A percentile compares a stretch with the other conserved stretches of the same genome.
phyloP scores from a whole-genome alignment of 2,888 invertebrate species.

The Andrena bicolor region DNA sequence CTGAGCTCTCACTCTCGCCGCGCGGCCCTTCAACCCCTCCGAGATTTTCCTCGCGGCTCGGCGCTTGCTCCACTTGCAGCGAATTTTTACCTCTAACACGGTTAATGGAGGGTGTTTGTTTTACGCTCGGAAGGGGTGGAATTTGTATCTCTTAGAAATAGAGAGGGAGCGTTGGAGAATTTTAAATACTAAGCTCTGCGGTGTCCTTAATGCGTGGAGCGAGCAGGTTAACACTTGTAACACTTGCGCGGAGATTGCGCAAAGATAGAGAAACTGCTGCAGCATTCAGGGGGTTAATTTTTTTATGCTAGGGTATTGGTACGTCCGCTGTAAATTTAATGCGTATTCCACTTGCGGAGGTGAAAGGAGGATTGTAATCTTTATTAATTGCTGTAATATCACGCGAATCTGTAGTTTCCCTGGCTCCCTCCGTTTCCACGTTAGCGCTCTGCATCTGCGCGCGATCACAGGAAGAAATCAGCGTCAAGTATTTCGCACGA shows the following conservation, averaged over 20 bases:
- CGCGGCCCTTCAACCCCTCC: not conserved
- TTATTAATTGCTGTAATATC: no score
- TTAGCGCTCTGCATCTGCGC: not conserved
- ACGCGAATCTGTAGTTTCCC: conserved; percentile 9
- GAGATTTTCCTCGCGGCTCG: not conserved
- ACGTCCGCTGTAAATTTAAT: no score
- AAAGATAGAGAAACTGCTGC: no score
- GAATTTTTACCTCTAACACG: conserved; percentile 33
- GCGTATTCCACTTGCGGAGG: no score
- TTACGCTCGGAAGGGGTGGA: not conserved
- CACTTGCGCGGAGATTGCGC: no score
- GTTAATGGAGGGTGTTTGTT: conserved; percentile 16
- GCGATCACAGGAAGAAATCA: not conserved
- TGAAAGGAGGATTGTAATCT: no score
- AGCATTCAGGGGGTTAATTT: no score
- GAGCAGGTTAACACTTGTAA: no score
- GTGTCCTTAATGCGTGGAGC: no score
- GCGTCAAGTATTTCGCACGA: conserved; percentile 17
- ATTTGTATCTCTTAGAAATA: not conserved
- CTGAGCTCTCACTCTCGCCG: not conserved
- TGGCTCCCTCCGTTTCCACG: conserved; percentile 3
- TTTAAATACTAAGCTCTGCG: no score
- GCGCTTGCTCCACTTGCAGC: no score
- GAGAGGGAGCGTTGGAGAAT: not conserved
- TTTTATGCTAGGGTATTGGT: no score